Base-by-base conservation (phyloP, 2,797 vertebrate species). In the Nannoperca obscura region DNA sequence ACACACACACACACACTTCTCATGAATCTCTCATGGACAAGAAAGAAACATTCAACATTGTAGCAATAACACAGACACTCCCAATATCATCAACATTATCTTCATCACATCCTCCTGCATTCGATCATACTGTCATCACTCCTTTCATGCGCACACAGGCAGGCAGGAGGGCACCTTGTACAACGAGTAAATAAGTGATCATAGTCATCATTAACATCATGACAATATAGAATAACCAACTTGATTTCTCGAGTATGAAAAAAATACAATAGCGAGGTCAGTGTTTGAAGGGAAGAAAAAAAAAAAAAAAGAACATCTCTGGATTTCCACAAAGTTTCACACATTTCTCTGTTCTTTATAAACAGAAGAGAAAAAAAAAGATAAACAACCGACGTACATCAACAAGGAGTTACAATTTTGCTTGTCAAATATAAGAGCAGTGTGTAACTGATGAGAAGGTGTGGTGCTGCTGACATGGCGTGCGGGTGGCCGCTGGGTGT, bases 341-440 rank as follows among this genome's bases (percentile, higher is more conserved):
- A 92, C 86, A 46, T 86, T 90, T 85, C 30, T 84, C 76, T 85
- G 84, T 87, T 90, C 67, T 85, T 91, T 85, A 87, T 81, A 81
- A 87, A 91, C 85, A 86, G 88, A 91, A 83, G 36, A 38, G 36
- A 38, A 77, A 49, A 67, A 68, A 83, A 79, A 89, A 69, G 71
- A 90, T 81, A 86, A 91, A 91, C 76, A 88, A 87, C 81, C 70
- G 47, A 89, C 83, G 24, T 86, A 91, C 88, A 80, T 86, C 75
- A 62, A 92, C 80, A 67, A 90, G 86, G 81, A 92, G 91, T 93
- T 93, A 94, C 91, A 93, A 91, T 89, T 92, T 90, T 89, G 89
- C 86, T 93, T 92, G 92, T 95, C 92, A 94, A 93, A 93, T 90
- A 92, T 92, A 93, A 94, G 91, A 94, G 94, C 93, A 91, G 93